phyloP scores from a whole-genome alignment of 2,113 vertebrate genomes.

The Entelurus aequoreus region DNA sequence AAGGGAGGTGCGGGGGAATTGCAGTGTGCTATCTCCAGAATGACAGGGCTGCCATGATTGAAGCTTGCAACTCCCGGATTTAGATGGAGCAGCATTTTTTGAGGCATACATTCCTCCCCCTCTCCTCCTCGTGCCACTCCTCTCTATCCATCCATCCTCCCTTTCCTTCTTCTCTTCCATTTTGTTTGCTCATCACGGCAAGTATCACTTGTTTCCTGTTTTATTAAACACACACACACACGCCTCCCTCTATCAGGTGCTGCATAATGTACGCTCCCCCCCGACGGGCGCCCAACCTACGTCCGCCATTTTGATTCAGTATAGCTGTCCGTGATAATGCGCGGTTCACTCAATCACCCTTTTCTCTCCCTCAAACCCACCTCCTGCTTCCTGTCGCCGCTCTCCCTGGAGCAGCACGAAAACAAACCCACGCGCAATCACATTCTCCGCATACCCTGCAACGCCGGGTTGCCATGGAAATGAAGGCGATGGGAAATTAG shows the following conservation, averaged over 20 bases:
- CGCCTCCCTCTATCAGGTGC: conserved; percentile 65
- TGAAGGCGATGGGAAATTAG: conserved; percentile 45
- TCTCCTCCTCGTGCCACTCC: background rate
- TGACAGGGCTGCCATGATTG: conserved; percentile 66
- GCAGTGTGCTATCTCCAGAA: conserved; percentile 64
- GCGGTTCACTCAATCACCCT: conserved; percentile 69
- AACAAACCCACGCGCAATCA: conserved; percentile 9
- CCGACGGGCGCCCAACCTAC: conserved; percentile 63
- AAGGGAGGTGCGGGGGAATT: conserved; percentile 68
- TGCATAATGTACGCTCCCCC: conserved; percentile 65
- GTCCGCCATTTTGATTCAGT: conserved; percentile 79
- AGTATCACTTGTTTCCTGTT: conserved; percentile 19
- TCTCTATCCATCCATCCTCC: conserved; percentile 19
- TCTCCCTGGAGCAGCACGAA: background rate
- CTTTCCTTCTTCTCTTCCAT: conserved; percentile 32
- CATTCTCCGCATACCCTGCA: conserved; percentile 44
- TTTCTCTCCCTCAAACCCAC: conserved; percentile 31
- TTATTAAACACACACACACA: conserved; percentile 18
- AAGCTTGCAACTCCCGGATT: conserved; percentile 64
- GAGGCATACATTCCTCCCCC: conserved; percentile 23
- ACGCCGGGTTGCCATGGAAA: conserved; percentile 50
- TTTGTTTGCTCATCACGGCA: conserved; percentile 33
- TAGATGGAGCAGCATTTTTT: conserved; percentile 65
- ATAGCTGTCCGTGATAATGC: conserved; percentile 74
- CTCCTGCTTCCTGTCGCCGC: conserved; percentile 29